Percentiles rank a stretch among this genome's conserved stretches.
Conservation (phyloP, 2,113 vertebrate genomes). For the Octodon degus region DNA sequence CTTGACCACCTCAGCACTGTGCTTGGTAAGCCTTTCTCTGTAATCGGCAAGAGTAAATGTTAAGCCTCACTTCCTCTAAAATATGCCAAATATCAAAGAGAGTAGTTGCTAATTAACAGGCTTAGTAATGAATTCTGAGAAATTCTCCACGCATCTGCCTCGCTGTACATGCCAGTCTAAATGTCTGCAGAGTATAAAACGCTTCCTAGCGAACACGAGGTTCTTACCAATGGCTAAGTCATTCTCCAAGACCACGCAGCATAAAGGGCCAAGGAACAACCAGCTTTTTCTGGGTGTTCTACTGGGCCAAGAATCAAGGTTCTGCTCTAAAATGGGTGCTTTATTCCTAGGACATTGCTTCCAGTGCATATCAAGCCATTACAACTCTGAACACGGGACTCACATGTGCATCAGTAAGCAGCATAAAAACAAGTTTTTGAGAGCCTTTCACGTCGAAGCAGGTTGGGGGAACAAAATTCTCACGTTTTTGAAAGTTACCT, state of each 20-base stretch:
- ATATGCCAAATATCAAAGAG: conserved; percentile 23
- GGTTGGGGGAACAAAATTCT: conserved; percentile 16
- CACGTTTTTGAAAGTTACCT: neutral
- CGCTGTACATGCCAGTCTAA: conserved; percentile 19
- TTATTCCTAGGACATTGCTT: neutral
- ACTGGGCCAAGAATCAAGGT: neutral
- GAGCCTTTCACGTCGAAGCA: conserved; percentile 39
- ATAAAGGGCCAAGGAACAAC: neutral
- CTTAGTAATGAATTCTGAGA: conserved; percentile 60
- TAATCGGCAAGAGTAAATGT: neutral
- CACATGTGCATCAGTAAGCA: neutral
- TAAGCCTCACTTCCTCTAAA: conserved; percentile 14
- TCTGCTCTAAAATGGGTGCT: neutral
- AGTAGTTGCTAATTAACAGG: neutral
- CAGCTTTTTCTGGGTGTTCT: neutral
- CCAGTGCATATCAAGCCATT: neutral
- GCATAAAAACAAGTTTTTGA: neutral
- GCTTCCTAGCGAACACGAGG: neutral
- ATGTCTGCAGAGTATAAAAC: conserved; percentile 48
- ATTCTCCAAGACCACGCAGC: neutral
- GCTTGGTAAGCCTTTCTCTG: neutral
- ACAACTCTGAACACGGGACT: conserved; percentile 29
- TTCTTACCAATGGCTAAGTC: conserved; percentile 26
- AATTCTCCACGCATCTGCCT: neutral
- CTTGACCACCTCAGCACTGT: neutral